phyloP scores from a whole-genome alignment of 2,797 vertebrate species.

The Falco biarmicus region DNA sequence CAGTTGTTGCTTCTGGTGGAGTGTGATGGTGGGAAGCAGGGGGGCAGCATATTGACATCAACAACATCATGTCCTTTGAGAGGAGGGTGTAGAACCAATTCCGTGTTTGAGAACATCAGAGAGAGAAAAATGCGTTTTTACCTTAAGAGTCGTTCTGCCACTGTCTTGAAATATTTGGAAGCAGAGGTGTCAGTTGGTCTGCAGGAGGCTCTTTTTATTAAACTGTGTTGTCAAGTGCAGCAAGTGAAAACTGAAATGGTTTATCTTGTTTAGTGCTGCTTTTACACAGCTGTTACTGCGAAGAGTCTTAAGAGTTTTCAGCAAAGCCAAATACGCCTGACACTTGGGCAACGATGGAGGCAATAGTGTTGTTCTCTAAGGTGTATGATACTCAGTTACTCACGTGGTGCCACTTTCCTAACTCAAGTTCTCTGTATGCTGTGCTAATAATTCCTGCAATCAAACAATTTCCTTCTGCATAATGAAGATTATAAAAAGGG shows the following conservation, averaged over 20 bases:
- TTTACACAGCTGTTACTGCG: neutral
- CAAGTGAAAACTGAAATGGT: neutral
- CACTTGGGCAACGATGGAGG: neutral
- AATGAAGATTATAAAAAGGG: neutral
- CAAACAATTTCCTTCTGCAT: neutral
- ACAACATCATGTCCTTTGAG: neutral
- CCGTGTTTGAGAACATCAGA: neutral
- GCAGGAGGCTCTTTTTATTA: neutral
- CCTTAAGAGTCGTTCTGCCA: neutral
- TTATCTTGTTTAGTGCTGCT: neutral
- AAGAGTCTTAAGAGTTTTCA: neutral
- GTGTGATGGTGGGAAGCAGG: neutral
- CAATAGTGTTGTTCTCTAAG: neutral
- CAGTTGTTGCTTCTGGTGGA: neutral
- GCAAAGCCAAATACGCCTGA: neutral
- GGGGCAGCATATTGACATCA: neutral
- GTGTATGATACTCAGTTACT: neutral
- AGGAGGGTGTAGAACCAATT: neutral
- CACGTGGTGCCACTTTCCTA: neutral
- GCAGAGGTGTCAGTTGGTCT: neutral
- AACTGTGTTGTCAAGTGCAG: neutral
- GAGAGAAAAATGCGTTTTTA: neutral
- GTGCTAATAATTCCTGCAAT: neutral
- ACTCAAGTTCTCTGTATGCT: neutral
- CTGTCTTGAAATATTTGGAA: neutral